Conservation (phyloP, 92 coral and sea anemone species). For the Umimayanthus chanpuru region DNA sequence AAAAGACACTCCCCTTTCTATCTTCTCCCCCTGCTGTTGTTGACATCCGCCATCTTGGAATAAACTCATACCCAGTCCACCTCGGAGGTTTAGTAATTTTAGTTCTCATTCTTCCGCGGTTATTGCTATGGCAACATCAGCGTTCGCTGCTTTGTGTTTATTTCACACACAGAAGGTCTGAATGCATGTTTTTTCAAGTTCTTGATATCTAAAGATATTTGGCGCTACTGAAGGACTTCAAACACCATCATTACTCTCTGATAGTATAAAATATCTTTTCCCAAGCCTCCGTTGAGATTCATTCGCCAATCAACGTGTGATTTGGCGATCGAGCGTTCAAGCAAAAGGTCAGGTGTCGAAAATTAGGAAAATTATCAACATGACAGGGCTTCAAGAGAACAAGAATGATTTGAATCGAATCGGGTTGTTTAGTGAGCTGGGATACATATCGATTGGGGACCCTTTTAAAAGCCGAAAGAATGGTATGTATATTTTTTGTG, state of each 20-base stretch:
- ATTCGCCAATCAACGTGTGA: background rate
- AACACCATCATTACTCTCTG: background rate
- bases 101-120: conserved; percentile 36
- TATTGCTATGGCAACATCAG: conserved; percentile 55
- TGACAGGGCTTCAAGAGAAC: conserved; percentile 52
- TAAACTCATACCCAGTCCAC: conserved; percentile 35
- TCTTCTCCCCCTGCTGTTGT: background rate
- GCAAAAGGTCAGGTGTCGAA: conserved; percentile 1
- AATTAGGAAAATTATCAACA: background rate
- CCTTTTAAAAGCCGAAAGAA: conserved; percentile 71
- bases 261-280: background rate
- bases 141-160: conserved; percentile 25
- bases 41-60: conserved; percentile 78
- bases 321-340: background rate
- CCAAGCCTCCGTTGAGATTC: background rate
- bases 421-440: conserved; percentile 93
- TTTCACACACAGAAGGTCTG: too few relatives aligned
- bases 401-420: conserved; percentile 94
- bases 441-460: conserved; percentile 96
- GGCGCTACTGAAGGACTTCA: background rate
- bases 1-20: conserved; percentile 47
- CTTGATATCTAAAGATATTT: background rate
- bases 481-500: conserved; percentile 59
- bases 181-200: background rate
- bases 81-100: background rate